Conservation (phyloP, 2,113 vertebrate species). For the Silurus glanis region DNA sequence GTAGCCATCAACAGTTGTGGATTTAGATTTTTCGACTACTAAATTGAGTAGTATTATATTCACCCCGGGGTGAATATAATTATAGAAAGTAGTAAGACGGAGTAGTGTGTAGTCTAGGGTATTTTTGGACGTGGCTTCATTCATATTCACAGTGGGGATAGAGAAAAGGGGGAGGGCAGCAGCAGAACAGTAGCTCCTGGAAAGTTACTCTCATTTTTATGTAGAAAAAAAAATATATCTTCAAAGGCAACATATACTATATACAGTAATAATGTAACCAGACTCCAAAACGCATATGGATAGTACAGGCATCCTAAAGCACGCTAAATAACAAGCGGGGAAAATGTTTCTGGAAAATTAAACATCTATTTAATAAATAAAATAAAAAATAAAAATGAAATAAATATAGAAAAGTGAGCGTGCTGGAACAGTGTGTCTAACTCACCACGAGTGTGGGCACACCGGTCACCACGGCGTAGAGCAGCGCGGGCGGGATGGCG, state of each 20-base stretch:
- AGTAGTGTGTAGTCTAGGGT: background rate
- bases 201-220: background rate
- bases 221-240: background rate
- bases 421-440: conserved; percentile 29
- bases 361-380: too few species aligned
- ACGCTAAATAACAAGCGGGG: too few species aligned
- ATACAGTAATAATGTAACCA: background rate
- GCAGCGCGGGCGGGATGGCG: conserved; percentile 86
- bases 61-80: too few species aligned
- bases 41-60: too few species aligned
- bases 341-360: background rate
- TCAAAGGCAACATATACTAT: background rate
- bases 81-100: background rate
- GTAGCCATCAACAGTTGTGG: too few species aligned
- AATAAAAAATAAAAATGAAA: background rate
- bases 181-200: background rate
- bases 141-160: background rate
- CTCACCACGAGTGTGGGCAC: conserved; percentile 92
- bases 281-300: background rate
- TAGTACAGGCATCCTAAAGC: background rate
- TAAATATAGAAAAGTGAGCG: background rate
- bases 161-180: background rate
- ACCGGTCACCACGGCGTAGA: conserved; percentile 86
- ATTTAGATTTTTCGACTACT: too few species aligned
- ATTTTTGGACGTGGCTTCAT: background rate